Evolutionary conservation across 2,888 invertebrate genomes (phyloP).

Genomic region (Scelioninae gen. 1): DNA sequence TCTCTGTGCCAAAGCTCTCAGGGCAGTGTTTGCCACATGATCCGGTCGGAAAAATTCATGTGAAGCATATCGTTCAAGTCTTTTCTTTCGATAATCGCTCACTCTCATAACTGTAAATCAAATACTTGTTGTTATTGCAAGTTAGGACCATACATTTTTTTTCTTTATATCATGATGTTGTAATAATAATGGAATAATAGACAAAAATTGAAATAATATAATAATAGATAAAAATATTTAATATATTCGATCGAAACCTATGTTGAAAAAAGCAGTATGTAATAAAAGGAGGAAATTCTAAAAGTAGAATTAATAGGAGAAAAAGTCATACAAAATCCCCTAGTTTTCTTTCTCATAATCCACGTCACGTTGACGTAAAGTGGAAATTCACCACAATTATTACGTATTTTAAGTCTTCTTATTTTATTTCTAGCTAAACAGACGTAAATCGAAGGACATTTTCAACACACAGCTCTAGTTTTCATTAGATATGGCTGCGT

Average conservation of each 20-base stretch:
- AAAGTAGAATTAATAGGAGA: too few species aligned
- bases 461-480: background rate
- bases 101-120: conserved; percentile 93
- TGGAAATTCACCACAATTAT: conserved; percentile 18
- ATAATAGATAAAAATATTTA: too few species aligned
- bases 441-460: conserved; percentile 11
- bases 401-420: conserved; percentile 5
- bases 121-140: background rate
- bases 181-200: too few species aligned
- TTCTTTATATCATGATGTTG: too few species aligned
- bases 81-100: conserved; percentile 94
- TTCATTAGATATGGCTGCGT: background rate
- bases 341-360: conserved; percentile 9
- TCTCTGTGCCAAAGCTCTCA: conserved; percentile 92
- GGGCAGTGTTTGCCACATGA: conserved; percentile 92
- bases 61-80: conserved; percentile 91
- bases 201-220: too few species aligned
- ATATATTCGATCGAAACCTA: too few species aligned
- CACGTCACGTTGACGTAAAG: conserved; percentile 15
- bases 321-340: conserved; percentile 4
- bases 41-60: conserved; percentile 95
- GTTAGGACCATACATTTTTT: too few species aligned
- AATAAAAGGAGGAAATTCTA: too few species aligned
- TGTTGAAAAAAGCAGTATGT: too few species aligned
- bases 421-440: conserved; percentile 3